phyloP scores from a whole-genome alignment of 2,113 vertebrate species.

The Spermophilus dauricus region DNA sequence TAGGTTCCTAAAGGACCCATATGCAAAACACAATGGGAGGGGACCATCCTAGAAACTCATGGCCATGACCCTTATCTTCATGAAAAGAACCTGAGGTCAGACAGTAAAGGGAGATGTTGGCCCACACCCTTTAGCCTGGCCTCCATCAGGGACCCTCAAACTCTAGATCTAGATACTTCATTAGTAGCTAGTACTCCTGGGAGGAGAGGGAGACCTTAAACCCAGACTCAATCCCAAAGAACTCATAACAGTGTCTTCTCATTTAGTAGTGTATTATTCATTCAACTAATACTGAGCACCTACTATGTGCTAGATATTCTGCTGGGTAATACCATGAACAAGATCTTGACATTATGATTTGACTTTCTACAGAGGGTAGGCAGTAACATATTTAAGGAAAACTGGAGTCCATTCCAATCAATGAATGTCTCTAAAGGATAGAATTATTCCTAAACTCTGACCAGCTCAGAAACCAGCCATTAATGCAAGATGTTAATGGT shows the following conservation, averaged over 20 bases:
- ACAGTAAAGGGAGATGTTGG: background rate
- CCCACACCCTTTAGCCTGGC: too few species aligned
- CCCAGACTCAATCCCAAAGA: too few species aligned
- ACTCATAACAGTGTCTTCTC: too few species aligned
- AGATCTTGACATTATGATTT: background rate
- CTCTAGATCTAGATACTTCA: too few species aligned
- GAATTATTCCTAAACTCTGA: background rate
- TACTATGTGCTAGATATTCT: too few species aligned
- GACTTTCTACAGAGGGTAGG: background rate
- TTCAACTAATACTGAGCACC: too few species aligned
- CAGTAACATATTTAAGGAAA: background rate
- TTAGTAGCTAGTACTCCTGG: too few species aligned
- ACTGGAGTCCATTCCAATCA: background rate
- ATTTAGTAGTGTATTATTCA: too few species aligned
- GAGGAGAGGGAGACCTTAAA: too few species aligned
- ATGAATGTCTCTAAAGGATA: background rate
- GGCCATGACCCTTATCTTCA: background rate
- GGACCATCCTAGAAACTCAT: background rate
- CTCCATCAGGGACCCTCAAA: too few species aligned
- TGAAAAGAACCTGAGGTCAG: slow-evolving; percentile 11
- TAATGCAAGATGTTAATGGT: background rate
- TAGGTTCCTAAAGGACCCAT: background rate
- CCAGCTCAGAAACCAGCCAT: background rate
- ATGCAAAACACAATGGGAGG: background rate
- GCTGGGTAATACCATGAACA: background rate